Evolutionary conservation across 2,888 invertebrate species (phyloP).

Genomic region (Drosophila koepferae): DNA sequence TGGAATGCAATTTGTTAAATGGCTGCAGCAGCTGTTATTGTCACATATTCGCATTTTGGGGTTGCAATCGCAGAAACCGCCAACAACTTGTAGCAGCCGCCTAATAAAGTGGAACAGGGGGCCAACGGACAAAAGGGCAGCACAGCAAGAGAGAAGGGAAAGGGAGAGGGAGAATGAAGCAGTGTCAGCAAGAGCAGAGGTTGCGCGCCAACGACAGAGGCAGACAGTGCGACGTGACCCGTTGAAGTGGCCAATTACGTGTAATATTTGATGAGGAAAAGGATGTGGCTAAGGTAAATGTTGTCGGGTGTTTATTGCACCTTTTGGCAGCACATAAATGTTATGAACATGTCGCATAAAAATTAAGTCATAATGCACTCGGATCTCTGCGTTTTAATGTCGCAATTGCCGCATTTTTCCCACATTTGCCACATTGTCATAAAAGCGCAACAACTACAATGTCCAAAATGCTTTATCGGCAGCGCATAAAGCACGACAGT

Average conservation of each 20-base stretch:
- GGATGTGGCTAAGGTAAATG: conserved; percentile 26
- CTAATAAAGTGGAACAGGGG: conserved; percentile 38
- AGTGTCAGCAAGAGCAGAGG: not conserved
- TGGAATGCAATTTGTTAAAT: conserved; percentile 53
- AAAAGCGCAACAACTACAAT: conserved; percentile 58
- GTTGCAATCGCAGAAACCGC: conserved; percentile 26
- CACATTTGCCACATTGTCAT: conserved; percentile 53
- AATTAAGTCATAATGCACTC: conserved; percentile 77
- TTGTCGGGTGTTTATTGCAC: conserved; percentile 46
- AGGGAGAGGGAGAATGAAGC: no score
- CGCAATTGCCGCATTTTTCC: conserved; percentile 44
- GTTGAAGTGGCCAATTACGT: conserved; percentile 36
- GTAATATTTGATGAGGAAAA: conserved; percentile 25
- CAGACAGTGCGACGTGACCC: conserved; percentile 30
- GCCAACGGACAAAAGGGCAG: conserved; percentile 10
- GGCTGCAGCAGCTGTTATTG: conserved; percentile 43
- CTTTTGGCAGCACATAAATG: conserved; percentile 63
- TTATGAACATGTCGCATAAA: conserved; percentile 67
- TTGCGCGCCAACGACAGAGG: not conserved
- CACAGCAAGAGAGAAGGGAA: no score
- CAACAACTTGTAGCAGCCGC: conserved; percentile 43
- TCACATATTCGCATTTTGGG: conserved; percentile 20
- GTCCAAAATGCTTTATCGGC: conserved; percentile 41
- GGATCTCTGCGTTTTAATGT: conserved; percentile 35
- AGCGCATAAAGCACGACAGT: conserved; percentile 56